Base-by-base conservation (phyloP, 2,797 vertebrate species). In the Artibeus jamaicensis region DNA sequence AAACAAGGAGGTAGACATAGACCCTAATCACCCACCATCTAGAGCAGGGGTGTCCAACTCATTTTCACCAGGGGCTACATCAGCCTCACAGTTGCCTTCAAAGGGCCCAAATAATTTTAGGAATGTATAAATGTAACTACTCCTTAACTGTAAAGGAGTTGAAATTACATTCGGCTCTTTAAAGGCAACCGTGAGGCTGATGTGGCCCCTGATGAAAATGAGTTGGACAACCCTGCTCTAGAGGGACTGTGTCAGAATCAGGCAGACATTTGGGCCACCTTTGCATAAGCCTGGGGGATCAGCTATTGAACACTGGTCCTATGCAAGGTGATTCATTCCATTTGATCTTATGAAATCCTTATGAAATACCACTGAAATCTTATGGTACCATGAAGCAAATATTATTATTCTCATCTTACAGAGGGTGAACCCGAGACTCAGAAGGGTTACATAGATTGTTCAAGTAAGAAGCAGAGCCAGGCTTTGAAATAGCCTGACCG, bases 351-450 rank as follows among this genome's bases (percentile, higher is more conserved):
- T 39, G 50, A 53, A 53, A 53, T 53, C 50, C 50, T 53, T 53
- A 53, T 21, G 50, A 53, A 53, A 53, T 53, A 21, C 94, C 29
- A 42, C 42, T 68, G 44, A 93, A 73, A 73, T 91, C 39, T 46
- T 67, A 74, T 10, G 22, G 78, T 34, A 92, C 29, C 39, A 89
- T 19, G 57, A 95, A 89, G 42, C 65, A 94, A 94, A 68, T 42
- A 79, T 89, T 77, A 94, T 79, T 96, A 88, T 86, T 96, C 70
- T 94, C 44, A 62, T 73, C 62, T 55, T 53, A 94, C 53, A 81
- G 57, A 94, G 65, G 71, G 86, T 77, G 70, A 97, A 91, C 67
- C 18, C 1, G 4, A 96, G 22, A 32, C 70, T 95, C 62, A 88
- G 84, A 95, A 32, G 62, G 70, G 44, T 79, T 73, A 50, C 92